phyloP scores from a whole-genome alignment of 1,140 invertebrate species.

The Nomia melanderi region DNA sequence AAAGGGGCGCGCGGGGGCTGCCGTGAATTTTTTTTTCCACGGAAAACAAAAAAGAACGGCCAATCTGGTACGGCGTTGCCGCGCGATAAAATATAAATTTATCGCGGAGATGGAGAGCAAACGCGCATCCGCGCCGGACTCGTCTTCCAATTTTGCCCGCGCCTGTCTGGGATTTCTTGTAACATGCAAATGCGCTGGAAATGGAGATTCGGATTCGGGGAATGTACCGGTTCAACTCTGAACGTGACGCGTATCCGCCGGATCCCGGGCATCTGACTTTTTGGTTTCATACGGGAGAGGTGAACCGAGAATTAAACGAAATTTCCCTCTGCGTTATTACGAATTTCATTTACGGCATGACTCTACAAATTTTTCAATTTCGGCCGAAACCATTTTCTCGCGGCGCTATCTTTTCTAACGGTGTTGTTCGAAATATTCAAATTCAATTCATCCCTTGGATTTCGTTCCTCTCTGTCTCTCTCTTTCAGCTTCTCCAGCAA shows the following conservation, averaged over 20 bases:
- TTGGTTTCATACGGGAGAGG: neutral
- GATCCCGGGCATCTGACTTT: neutral
- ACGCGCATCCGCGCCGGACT: neutral
- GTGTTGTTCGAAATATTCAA: too few relatives aligned
- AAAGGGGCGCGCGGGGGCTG: too few relatives aligned
- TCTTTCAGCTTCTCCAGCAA: too few relatives aligned
- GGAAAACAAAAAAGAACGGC: neutral
- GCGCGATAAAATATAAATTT: constrained; percentile 10
- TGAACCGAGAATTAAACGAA: neutral
- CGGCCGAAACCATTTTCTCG: too few relatives aligned
- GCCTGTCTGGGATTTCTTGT: constrained; percentile 9
- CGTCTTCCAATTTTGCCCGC: constrained; percentile 11
- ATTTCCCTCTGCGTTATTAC: neutral
- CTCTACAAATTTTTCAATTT: too few relatives aligned
- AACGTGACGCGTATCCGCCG: constrained; percentile 1
- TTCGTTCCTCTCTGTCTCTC: too few relatives aligned
- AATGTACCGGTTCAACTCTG: neutral
- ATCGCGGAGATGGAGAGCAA: neutral
- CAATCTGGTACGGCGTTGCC: neutral
- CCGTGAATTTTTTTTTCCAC: too few relatives aligned
- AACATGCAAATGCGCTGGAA: constrained; percentile 15
- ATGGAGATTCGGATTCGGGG: constrained; percentile 11
- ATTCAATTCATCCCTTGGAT: too few relatives aligned
- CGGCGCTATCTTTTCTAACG: too few relatives aligned
- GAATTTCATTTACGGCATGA: neutral